A percentile compares a stretch with the other conserved stretches of the same genome.
Conservation (phyloP, 37 sponge, comb jelly and placozoan genomes). For the Chondrosia reniformis region DNA sequence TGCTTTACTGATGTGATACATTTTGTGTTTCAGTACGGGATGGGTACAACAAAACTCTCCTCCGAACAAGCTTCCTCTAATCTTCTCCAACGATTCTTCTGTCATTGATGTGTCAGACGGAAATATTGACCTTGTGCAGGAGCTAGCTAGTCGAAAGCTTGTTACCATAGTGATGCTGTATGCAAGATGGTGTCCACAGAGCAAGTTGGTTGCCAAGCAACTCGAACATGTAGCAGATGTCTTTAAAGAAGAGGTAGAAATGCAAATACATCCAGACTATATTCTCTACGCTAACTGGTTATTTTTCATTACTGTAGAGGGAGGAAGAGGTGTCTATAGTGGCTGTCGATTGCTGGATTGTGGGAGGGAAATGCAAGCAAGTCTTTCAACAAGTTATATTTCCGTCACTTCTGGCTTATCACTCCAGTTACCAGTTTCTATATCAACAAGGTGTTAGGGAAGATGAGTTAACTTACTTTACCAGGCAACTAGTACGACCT, state of each 20-base stretch:
- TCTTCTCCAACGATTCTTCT: slow-evolving; percentile 15
- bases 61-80: slow-evolving; percentile 16
- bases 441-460: not conserved
- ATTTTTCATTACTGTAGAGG: not conserved
- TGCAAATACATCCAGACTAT: not conserved
- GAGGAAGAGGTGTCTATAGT: not conserved
- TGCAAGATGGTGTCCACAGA: slow-evolving; percentile 20
- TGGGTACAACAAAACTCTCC: not conserved
- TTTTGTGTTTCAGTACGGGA: not conserved
- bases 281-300: not conserved
- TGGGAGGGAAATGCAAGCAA: not conserved
- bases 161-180: slow-evolving; percentile 18
- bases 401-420: not conserved
- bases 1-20: not conserved
- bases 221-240: slow-evolving; percentile 4
- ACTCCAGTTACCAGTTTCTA: not conserved
- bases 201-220: not conserved
- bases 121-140: not conserved
- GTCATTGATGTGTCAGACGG: slow-evolving; percentile 23
- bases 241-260: slow-evolving; percentile 3
- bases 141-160: not conserved
- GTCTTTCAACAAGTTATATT: not conserved
- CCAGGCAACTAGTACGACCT: too few species aligned
- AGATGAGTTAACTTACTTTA: too few species aligned
- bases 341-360: not conserved